Percentiles rank a stretch among this genome's conserved stretches.
phyloP scores from a whole-genome alignment of 2,888 invertebrate species.

The Phasia obesa region DNA sequence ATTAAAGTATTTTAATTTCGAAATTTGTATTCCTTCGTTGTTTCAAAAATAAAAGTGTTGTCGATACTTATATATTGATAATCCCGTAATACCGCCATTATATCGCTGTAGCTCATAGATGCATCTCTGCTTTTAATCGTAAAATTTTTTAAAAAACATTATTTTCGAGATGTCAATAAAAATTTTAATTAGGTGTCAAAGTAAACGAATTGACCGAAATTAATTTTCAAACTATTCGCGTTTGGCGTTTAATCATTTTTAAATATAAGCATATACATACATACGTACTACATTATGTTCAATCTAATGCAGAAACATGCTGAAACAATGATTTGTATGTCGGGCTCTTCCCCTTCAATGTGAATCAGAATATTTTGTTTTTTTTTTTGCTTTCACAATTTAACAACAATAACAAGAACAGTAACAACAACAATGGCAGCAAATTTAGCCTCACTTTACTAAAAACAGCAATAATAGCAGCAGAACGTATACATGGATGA shows the following conservation, averaged over 20 bases:
- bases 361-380: conserved; percentile 32
- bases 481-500: conserved; percentile 71
- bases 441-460: neutral
- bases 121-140: no score
- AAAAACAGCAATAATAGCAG: conserved; percentile 21
- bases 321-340: conserved; percentile 61
- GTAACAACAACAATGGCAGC: neutral
- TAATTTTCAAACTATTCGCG: neutral
- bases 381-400: conserved; percentile 23
- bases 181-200: no score
- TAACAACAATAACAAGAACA: conserved; percentile 25
- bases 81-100: no score
- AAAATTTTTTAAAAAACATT: no score
- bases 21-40: no score
- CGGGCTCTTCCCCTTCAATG: conserved; percentile 59
- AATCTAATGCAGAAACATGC: conserved; percentile 41
- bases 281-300: conserved; percentile 49
- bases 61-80: no score
- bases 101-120: no score
- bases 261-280: neutral
- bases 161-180: no score
- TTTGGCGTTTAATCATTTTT: neutral
- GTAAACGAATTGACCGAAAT: neutral
- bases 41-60: no score
- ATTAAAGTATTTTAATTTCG: no score